Conservation (phyloP, 53 echinoderm and acorn worm species). For the Patiria pectinifera region DNA sequence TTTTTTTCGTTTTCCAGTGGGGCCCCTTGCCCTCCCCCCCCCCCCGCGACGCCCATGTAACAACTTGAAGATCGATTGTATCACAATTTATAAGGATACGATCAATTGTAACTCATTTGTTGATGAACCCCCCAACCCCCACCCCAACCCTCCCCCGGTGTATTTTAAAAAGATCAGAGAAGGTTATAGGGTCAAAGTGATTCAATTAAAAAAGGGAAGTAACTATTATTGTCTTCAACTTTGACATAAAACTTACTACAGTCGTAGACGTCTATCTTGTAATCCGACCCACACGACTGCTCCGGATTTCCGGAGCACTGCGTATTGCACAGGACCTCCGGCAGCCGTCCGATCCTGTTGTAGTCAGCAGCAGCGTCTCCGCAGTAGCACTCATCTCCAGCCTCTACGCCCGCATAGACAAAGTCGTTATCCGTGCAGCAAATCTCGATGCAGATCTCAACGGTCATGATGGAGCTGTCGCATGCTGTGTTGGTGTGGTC, state of each 20-base stretch:
- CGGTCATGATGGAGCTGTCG: slow-evolving; percentile 50
- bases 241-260: slow-evolving; percentile 64
- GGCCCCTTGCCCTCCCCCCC: too few species aligned
- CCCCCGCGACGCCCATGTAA: too few species aligned
- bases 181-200: too few species aligned
- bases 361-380: slow-evolving; percentile 53
- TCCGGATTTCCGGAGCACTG: slow-evolving; percentile 60
- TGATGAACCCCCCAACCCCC: too few species aligned
- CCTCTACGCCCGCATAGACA: slow-evolving; percentile 64
- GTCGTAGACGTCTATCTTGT: slow-evolving; percentile 70
- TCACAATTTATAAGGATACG: too few species aligned
- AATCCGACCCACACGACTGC: slow-evolving; percentile 71
- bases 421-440: slow-evolving; percentile 63
- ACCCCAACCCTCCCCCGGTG: too few species aligned
- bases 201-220: too few species aligned
- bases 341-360: not conserved
- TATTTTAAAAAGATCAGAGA: too few species aligned
- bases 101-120: too few species aligned
- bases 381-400: slow-evolving; percentile 72
- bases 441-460: slow-evolving; percentile 62
- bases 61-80: too few species aligned
- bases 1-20: too few species aligned
- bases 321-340: slow-evolving; percentile 42
- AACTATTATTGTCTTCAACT: too few species aligned
- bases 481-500: slow-evolving; percentile 62